phyloP scores from a whole-genome alignment of 1,140 invertebrate species.

The Manduca sexta region DNA sequence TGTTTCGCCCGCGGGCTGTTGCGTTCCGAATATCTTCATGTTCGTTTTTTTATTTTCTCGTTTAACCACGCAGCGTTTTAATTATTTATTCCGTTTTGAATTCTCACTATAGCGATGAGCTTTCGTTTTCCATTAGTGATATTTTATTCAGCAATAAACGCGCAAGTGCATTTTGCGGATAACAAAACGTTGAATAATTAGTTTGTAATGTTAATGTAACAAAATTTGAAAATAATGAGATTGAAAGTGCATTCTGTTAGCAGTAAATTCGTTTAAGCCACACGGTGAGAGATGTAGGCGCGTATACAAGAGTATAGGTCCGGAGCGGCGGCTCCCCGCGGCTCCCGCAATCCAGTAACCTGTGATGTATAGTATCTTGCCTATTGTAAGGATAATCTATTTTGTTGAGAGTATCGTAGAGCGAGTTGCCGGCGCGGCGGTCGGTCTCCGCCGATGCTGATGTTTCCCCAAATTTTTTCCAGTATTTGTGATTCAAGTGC shows the following conservation, averaged over 20 bases:
- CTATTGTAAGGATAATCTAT: conserved; percentile 54
- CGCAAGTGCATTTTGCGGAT: conserved; percentile 68
- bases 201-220: conserved; percentile 62
- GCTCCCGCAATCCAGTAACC: conserved; percentile 36
- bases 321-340: conserved; percentile 14
- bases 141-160: conserved; percentile 73
- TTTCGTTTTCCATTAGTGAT: conserved; percentile 71
- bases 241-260: conserved; percentile 73
- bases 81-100: conserved; percentile 53
- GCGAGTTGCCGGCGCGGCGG: conserved; percentile 37
- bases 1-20: conserved; percentile 64
- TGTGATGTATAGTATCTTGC: conserved; percentile 57
- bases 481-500: conserved; percentile 77
- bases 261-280: conserved; percentile 68
- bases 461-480: conserved; percentile 75
- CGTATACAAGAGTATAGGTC: conserved; percentile 36
- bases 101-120: conserved; percentile 49
- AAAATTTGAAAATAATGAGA: conserved; percentile 66
- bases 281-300: conserved; percentile 57
- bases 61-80: conserved; percentile 58
- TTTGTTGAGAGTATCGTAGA: conserved; percentile 39
- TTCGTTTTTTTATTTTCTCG: conserved; percentile 56
- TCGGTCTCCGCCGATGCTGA: conserved; percentile 50
- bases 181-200: conserved; percentile 66
- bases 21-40: conserved; percentile 66